Conservation (phyloP, 2,888 invertebrate genomes). For the Meiosimyza decipiens region DNA sequence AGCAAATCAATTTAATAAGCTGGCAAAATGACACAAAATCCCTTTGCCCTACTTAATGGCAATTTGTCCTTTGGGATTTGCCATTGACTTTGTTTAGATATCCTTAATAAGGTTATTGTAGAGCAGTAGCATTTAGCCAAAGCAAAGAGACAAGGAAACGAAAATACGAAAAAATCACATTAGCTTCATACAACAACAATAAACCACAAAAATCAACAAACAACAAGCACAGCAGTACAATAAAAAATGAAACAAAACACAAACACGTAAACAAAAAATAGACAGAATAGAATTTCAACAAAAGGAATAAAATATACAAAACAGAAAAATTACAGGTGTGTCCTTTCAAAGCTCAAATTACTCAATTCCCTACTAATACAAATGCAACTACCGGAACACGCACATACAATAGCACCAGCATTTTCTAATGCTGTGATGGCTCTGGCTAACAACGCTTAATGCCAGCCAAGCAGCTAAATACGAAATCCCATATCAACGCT, state of each 20-base stretch:
- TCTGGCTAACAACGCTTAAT: background rate
- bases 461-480: background rate
- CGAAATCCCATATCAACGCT: constrained; percentile 27
- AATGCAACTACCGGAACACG: background rate
- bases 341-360: constrained; percentile 21
- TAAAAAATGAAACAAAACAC: too few relatives aligned
- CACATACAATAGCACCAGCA: background rate
- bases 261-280: too few relatives aligned
- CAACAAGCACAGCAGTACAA: too few relatives aligned
- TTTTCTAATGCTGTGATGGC: constrained; percentile 7
- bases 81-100: constrained; percentile 17
- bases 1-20: too few relatives aligned
- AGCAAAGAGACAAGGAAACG: too few relatives aligned
- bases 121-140: too few relatives aligned
- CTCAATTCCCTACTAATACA: constrained; percentile 8
- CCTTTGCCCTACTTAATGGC: constrained; percentile 8
- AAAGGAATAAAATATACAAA: background rate
- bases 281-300: background rate
- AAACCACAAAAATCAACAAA: too few relatives aligned
- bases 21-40: background rate
- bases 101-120: background rate
- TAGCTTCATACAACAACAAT: too few relatives aligned
- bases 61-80: constrained; percentile 25
- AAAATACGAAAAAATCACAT: too few relatives aligned
- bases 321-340: constrained; percentile 9